Evolutionary conservation across 2,113 vertebrate species (phyloP), one percentile per base, ranked within the genome.

Genomic region (Boleophthalmus pectinirostris): DNA sequence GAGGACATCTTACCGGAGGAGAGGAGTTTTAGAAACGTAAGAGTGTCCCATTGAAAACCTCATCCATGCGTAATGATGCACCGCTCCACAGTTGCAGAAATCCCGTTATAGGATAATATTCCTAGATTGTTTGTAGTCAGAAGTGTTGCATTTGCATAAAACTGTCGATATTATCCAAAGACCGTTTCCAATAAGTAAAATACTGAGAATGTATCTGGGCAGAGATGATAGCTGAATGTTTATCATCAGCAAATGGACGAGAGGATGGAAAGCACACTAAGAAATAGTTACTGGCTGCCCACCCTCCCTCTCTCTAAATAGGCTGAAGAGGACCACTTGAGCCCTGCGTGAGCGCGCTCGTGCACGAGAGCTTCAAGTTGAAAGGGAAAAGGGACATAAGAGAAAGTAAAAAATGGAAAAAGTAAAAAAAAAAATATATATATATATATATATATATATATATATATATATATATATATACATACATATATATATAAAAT

Each of bases 271-370:
- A 88, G 86, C 89, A 89, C 91, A 92, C 90, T 90, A 91, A 90
- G 89, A 89, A 89, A 88, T 89, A 88, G 88, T 89, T 88, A 87
- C 87, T 91, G 88, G 88, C 47, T 90, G 90, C 91, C 90, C 90
- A 91, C 91, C 91, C 91, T 90, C 87, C 82, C 84, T 87, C 88
- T 81, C 83, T 81, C 89, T 90, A 90, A 90, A 91, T 88, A 90
- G 85, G 90, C 85, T 85, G 79, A 88, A 86, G 87, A 78, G 85
- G 77, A 87, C 88, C 88, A 88, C 85, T 90, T 87, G 89, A 84
- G 81, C 29, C 74, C 75, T 79, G 38, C 70, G 63, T 78, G 72
- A 49, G 77, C 68, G 57, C 72, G 75, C 69, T 68, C 73, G 68
- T 81, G 80, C 76, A 72, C 74, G 74, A 49, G 82, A 43, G 75